These are phyloP conservation scores for Melanerpes formicivorus DNA, from an alignment of 2,113 vertebrate species.

Conservation along the genomic window DNA sequence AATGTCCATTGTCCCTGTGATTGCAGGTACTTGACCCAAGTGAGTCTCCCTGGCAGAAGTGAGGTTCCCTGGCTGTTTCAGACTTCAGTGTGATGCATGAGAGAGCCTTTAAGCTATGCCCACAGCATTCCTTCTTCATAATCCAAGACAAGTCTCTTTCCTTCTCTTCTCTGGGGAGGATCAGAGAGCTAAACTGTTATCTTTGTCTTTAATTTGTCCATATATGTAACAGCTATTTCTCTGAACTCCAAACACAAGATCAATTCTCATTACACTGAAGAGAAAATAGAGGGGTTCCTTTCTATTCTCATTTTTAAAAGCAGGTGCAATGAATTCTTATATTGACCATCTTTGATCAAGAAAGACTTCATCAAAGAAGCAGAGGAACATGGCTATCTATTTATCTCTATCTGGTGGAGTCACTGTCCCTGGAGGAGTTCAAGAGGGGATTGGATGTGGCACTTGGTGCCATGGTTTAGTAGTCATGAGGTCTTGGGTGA, in stretches of 20 bases:
- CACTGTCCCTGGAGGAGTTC: too few species aligned
- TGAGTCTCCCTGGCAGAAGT: not conserved
- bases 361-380: not conserved
- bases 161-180: not conserved
- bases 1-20: not conserved
- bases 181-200: not conserved
- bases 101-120: not conserved
- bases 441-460: too few species aligned
- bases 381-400: not conserved
- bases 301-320: not conserved
- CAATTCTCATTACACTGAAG: not conserved
- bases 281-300: not conserved
- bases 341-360: not conserved
- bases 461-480: too few species aligned
- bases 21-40: not conserved
- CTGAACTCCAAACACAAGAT: not conserved
- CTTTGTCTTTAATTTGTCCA: not conserved
- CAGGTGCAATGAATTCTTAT: not conserved
- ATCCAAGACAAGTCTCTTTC: not conserved
- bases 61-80: not conserved
- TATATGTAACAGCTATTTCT: not conserved
- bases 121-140: not conserved
- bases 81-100: not conserved
- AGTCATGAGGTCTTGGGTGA: too few species aligned
- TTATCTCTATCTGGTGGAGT: too few species aligned